Conservation (phyloP, 2,888 invertebrate genomes). For the Eledona agricola region DNA sequence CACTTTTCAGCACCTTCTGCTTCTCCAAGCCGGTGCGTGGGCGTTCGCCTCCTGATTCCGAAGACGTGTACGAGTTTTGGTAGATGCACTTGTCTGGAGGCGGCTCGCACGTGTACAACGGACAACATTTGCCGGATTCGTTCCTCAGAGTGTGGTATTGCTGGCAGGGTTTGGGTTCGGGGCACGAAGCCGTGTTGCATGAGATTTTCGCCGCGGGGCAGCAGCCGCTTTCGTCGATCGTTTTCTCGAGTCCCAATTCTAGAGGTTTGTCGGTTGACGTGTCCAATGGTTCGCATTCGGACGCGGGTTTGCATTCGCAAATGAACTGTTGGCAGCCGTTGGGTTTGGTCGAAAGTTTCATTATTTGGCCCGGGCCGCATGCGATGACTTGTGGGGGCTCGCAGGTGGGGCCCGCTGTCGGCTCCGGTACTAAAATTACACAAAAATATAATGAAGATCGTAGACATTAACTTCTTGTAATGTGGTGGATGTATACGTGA, state of each 20-base stretch:
- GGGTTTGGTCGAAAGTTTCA: slow-evolving; percentile 71
- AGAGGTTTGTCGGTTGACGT: slow-evolving; percentile 60
- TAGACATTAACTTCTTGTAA: too few species aligned
- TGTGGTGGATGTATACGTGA: too few species aligned
- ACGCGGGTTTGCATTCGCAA: slow-evolving; percentile 79
- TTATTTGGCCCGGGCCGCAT: slow-evolving; percentile 76
- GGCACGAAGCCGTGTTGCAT: slow-evolving; percentile 73
- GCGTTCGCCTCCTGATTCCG: slow-evolving; percentile 67
- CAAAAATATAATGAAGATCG: too few species aligned
- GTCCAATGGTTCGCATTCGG: slow-evolving; percentile 71
- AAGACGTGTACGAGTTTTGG: slow-evolving; percentile 66
- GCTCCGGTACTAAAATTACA: slow-evolving; percentile 48
- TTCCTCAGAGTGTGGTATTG: slow-evolving; percentile 66
- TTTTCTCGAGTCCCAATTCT: slow-evolving; percentile 67
- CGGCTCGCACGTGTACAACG: slow-evolving; percentile 70
- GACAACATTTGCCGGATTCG: slow-evolving; percentile 69
- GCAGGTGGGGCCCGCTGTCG: slow-evolving; percentile 63
- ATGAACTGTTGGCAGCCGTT: slow-evolving; percentile 78
- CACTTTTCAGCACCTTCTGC: slow-evolving; percentile 67
- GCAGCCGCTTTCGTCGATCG: slow-evolving; percentile 72
- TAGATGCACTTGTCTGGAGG: slow-evolving; percentile 74
- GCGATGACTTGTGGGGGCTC: slow-evolving; percentile 73
- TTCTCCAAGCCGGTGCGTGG: slow-evolving; percentile 57
- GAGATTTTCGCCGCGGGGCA: slow-evolving; percentile 71
- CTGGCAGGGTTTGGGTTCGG: slow-evolving; percentile 68